Evolutionary conservation across 2,797 vertebrate genomes (phyloP).

Genomic region (Anableps anableps): DNA sequence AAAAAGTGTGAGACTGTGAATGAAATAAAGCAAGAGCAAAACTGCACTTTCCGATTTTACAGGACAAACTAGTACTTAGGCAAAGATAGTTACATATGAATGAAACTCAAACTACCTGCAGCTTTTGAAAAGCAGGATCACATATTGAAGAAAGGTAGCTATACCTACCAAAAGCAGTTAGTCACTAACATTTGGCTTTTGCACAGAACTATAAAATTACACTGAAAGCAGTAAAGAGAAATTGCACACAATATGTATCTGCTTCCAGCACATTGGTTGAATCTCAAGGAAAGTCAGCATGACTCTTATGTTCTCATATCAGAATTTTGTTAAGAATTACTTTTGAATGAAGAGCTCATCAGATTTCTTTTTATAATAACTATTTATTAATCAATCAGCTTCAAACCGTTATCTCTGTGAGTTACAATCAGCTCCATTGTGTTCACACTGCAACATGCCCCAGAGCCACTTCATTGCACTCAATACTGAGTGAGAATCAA

Average conservation of each 20-base stretch:
- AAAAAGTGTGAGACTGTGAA: not conserved
- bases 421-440: constrained; percentile 27
- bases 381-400: not conserved
- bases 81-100: not conserved
- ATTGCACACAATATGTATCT: constrained; percentile 39
- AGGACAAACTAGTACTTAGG: not conserved
- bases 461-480: constrained; percentile 63
- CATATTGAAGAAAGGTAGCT: not conserved
- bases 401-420: constrained; percentile 33
- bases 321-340: constrained; percentile 25
- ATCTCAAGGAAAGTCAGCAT: constrained; percentile 31
- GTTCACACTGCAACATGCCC: constrained; percentile 48
- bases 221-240: constrained; percentile 45
- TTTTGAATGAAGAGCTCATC: not conserved
- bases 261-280: constrained; percentile 44
- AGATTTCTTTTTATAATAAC: not conserved
- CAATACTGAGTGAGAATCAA: constrained; percentile 73
- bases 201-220: constrained; percentile 40
- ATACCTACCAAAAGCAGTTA: constrained; percentile 5
- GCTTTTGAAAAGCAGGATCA: not conserved
- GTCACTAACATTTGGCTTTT: constrained; percentile 19
- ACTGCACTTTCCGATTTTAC: not conserved
- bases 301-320: not conserved
- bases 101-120: not conserved
- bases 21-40: not conserved